Evolutionary conservation across 2,797 vertebrate species (phyloP), one percentile per base, ranked within the genome.

Genomic region (Balearica regulorum): DNA sequence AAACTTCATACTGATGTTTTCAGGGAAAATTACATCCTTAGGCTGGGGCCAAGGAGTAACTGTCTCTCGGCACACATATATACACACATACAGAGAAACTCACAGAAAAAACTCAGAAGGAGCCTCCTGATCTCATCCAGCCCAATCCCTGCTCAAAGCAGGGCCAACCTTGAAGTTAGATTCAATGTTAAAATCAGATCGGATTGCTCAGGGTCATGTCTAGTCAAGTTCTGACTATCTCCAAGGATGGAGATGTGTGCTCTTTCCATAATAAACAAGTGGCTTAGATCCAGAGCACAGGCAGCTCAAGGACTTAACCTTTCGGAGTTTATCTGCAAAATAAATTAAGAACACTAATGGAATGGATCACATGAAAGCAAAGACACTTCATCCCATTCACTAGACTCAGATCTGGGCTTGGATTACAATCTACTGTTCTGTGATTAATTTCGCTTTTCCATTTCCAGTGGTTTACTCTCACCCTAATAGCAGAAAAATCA

Each of bases 281-380:
- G 64, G 37, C 64, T 83, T 77, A 87, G 29, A 64, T 85, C 53
- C 71, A 85, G 64, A 91, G 68, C 44, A 83, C 35, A 71, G 41
- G 33, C 79, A 92, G 79, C 87, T 89, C 94, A 97, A 96, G 94
- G 96, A 94, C 83, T 91, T 89, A 65, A 73, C 25, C 55, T 89
- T 92, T 87, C 53, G 14, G 55, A 58, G 22, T 87, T 96, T 83
- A 64, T 90, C 82, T 87, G 65, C 44, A 81, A 87, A 92, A 94
- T 80, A 92, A 80, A 85, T 82, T 60, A 73, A 91, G 55, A 73
- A 78, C 29, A 61, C 28, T 46, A 71, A 39, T 1, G 10, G 48
- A 91, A 80, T 5, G 22, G 35, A 83, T 39, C 51, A 46, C 37
- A 33, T 43, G 58, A 79, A 92, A 89, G 41, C 25, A 71, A 49